Evolutionary conservation across 2,113 vertebrate genomes (phyloP).

Genomic region (Ailurus styani): DNA sequence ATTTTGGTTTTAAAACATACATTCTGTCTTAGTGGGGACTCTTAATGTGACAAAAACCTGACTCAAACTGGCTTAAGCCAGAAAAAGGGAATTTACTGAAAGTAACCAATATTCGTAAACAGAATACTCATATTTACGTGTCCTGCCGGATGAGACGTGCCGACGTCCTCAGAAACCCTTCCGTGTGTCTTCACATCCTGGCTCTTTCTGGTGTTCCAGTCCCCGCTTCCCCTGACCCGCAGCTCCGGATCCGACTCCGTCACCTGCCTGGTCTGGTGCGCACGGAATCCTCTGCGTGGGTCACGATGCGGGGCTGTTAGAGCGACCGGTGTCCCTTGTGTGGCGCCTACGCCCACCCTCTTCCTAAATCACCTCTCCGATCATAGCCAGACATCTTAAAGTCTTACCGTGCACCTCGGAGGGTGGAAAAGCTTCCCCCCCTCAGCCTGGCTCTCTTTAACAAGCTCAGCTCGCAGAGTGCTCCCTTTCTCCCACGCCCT

Average conservation of each 20-base stretch:
- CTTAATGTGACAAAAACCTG: not conserved
- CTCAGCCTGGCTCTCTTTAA: not conserved
- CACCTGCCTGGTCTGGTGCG: not conserved
- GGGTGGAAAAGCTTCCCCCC: not conserved
- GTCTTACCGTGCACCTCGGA: not conserved
- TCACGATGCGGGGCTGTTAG: not conserved
- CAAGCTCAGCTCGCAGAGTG: not conserved
- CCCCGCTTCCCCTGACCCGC: rapidly evolving
- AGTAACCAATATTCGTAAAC: not conserved
- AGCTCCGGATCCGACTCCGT: not conserved
- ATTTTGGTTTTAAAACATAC: not conserved
- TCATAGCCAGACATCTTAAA: not conserved
- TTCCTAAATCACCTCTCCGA: not conserved
- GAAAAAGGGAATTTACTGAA: not conserved
- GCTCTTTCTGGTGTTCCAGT: not conserved
- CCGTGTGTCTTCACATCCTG: not conserved
- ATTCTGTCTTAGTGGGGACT: not conserved
- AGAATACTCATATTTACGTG: not conserved
- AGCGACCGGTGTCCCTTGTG: no score
- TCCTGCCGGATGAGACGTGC: no score
- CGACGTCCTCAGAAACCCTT: not conserved
- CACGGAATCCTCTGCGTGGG: not conserved
- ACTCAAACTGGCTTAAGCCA: not conserved
- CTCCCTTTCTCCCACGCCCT: constrained; percentile 44
- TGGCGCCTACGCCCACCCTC: not conserved